Evolutionary conservation across 2,888 invertebrate species (phyloP).

Genomic region (Nysson spinosus): DNA sequence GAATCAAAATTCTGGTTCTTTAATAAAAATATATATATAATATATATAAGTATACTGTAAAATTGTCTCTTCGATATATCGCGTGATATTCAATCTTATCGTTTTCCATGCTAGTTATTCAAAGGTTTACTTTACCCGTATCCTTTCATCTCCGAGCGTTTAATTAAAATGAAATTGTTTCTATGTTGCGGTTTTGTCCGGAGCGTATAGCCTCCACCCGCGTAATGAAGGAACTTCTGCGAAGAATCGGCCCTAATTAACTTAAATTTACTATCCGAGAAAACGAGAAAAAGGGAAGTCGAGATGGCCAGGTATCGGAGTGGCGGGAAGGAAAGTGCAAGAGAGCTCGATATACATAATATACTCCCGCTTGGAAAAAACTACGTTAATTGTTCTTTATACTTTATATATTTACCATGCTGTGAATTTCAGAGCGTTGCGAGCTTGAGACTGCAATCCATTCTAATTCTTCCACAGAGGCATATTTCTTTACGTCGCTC

Average conservation of each 20-base stretch:
- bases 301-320: neutral
- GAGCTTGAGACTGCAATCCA: slow-evolving; percentile 24
- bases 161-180: slow-evolving; percentile 56
- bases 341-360: slow-evolving; percentile 18
- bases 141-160: slow-evolving; percentile 32
- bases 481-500: slow-evolving; percentile 17
- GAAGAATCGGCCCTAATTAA: slow-evolving; percentile 56
- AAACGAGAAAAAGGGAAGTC: neutral
- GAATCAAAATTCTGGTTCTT: too few species aligned
- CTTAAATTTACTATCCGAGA: slow-evolving; percentile 51
- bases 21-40: too few species aligned
- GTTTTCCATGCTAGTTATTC: slow-evolving; percentile 25
- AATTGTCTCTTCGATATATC: too few species aligned
- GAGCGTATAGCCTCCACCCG: slow-evolving; percentile 35
- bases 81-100: too few species aligned
- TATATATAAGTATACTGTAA: too few species aligned
- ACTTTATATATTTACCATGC: slow-evolving; percentile 52
- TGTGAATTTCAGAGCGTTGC: slow-evolving; percentile 14
- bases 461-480: slow-evolving; percentile 30
- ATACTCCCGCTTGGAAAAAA: slow-evolving; percentile 41
- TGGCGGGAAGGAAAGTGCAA: neutral
- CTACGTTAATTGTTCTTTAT: slow-evolving; percentile 57
- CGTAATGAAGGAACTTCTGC: slow-evolving; percentile 53
- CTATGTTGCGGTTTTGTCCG: slow-evolving; percentile 38
- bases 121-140: slow-evolving; percentile 22